These are phyloP conservation scores for Acanthurus lineatus DNA, from an alignment of 2,797 vertebrate genomes.

Conservation along the genomic window DNA sequence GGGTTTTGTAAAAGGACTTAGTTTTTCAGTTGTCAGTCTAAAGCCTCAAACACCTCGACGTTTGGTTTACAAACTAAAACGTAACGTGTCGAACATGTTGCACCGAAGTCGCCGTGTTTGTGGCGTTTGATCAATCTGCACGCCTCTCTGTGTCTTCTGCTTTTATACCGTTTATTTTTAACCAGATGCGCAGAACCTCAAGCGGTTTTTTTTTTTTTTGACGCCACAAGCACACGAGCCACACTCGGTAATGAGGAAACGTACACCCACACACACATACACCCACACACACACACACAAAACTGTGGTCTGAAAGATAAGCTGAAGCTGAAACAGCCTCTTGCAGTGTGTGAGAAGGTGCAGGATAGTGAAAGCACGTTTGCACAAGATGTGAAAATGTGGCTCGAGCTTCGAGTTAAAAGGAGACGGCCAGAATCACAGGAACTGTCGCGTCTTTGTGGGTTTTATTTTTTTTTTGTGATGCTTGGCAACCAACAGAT, in stretches of 20 bases:
- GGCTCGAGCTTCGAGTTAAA: background rate
- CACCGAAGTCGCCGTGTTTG: background rate
- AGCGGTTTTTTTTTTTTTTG: slow-evolving; percentile 30
- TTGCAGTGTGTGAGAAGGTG: background rate
- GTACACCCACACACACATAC: background rate
- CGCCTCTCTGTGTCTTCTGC: background rate
- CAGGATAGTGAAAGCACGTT: accelerated
- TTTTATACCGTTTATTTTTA: slow-evolving; percentile 59
- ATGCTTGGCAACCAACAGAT: slow-evolving; percentile 29
- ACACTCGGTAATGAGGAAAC: background rate
- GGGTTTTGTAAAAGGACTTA: background rate
- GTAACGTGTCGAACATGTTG: background rate
- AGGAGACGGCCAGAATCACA: background rate
- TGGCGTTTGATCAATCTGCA: background rate
- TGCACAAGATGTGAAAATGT: background rate
- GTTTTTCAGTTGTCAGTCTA: background rate
- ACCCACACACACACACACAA: background rate
- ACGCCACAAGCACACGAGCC: background rate
- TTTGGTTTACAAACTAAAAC: background rate
- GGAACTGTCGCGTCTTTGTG: background rate
- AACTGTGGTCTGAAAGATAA: background rate
- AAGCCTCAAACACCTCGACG: background rate
- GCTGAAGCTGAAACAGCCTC: accelerated
- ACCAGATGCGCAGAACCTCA: background rate
- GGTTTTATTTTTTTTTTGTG: background rate